Conservation (phyloP, 2,888 invertebrate genomes). For the Callimorpha dominula region DNA sequence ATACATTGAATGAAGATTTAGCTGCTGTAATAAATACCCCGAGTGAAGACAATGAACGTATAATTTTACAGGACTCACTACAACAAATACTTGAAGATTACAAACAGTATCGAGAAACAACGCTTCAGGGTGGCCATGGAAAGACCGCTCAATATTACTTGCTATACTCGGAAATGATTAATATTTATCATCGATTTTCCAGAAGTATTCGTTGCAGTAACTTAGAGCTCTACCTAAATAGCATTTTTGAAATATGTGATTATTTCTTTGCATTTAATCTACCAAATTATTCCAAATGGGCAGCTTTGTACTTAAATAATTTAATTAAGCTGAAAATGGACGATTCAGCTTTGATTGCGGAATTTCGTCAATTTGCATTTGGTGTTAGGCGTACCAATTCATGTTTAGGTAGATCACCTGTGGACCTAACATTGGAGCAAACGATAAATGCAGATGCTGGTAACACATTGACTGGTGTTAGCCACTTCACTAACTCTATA, state of each 20-base stretch:
- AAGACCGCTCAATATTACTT: conserved; percentile 44
- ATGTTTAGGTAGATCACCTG: conserved; percentile 29
- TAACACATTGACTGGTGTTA: conserved; percentile 25
- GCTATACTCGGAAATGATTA: conserved; percentile 34
- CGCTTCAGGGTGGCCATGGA: conserved; percentile 38
- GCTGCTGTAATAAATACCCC: background rate
- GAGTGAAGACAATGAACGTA: background rate
- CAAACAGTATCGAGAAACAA: conserved; percentile 27
- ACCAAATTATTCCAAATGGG: conserved; percentile 21
- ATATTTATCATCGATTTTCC: conserved; percentile 34
- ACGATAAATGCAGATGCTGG: conserved; percentile 38
- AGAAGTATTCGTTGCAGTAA: conserved; percentile 43
- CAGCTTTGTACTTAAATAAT: conserved; percentile 14
- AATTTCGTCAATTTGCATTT: conserved; percentile 25
- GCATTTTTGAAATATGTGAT: conserved; percentile 28
- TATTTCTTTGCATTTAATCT: conserved; percentile 35
- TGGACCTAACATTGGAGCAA: conserved; percentile 35
- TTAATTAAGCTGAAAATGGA: conserved; percentile 13
- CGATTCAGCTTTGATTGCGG: conserved; percentile 23
- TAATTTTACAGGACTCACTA: background rate
- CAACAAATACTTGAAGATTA: conserved; percentile 29
- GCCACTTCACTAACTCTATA: conserved; percentile 24
- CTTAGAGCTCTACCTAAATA: conserved; percentile 43
- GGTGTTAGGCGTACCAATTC: conserved; percentile 31
- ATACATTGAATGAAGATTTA: conserved; percentile 23